phyloP scores from a whole-genome alignment of 2,888 invertebrate species.

The Trachelus troglodyta region DNA sequence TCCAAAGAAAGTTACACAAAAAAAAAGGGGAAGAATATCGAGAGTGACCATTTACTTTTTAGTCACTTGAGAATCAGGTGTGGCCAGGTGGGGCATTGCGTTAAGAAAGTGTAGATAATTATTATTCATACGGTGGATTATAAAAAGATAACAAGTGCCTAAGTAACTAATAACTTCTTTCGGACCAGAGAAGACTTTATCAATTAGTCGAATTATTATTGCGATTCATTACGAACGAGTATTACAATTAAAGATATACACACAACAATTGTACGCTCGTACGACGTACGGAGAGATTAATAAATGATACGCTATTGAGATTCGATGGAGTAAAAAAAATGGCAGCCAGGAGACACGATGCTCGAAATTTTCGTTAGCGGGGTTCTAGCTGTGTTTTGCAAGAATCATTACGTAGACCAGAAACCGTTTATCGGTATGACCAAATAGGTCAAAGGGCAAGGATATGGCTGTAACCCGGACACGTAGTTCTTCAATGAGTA shows the following conservation, averaged over 20 bases:
- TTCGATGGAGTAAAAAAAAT: neutral
- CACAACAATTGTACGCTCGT: neutral
- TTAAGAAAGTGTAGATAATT: slow-evolving; percentile 18
- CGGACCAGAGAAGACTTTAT: slow-evolving; percentile 65
- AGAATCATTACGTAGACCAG: neutral
- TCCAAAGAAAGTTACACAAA: neutral
- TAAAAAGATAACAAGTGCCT: slow-evolving; percentile 65
- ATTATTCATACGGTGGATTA: slow-evolving; percentile 54
- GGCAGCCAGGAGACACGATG: neutral
- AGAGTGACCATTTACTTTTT: neutral
- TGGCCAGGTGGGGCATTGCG: neutral
- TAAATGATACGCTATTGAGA: neutral
- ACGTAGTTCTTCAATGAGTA: neutral
- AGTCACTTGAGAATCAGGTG: neutral
- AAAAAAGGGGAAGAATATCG: neutral
- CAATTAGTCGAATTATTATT: slow-evolving; percentile 32
- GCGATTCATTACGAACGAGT: slow-evolving; percentile 1
- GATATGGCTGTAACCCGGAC: neutral
- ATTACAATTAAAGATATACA: neutral
- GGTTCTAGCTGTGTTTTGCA: neutral
- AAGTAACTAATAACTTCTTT: slow-evolving; percentile 64
- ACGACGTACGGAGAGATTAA: neutral
- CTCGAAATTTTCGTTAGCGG: neutral
- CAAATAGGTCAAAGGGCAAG: neutral
- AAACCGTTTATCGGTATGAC: neutral